A percentile compares a stretch with the other conserved stretches of the same genome.
These are phyloP conservation scores for Podocnemis expansa DNA, from an alignment of 2,113 vertebrate genomes.

Conservation along the genomic window DNA sequence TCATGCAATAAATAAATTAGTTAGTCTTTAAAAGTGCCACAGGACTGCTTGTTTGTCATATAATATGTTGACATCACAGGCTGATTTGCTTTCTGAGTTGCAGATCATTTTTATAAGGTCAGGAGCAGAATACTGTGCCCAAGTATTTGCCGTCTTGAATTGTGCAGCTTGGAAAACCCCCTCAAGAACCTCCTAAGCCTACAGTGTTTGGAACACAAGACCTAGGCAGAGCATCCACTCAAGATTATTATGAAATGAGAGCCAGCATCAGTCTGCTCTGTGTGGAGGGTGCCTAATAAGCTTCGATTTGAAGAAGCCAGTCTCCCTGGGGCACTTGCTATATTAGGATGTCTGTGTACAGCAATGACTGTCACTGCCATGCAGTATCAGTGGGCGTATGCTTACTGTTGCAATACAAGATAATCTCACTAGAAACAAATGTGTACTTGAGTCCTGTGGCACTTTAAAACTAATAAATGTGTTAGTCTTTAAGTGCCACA, in stretches of 20 bases:
- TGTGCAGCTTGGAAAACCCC: neutral
- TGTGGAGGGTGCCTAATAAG: neutral
- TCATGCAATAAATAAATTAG: too few relatives aligned
- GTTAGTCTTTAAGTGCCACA: too few relatives aligned
- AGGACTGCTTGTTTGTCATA: too few relatives aligned
- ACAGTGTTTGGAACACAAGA: neutral
- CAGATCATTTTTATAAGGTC: too few relatives aligned
- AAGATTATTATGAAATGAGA: neutral
- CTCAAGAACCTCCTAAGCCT: neutral
- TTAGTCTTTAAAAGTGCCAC: too few relatives aligned
- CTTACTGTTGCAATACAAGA: too few relatives aligned
- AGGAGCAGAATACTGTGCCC: neutral
- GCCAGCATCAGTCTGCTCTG: neutral
- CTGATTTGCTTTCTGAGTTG: neutral
- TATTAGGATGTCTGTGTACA: neutral
- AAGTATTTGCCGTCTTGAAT: neutral
- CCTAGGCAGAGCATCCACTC: neutral
- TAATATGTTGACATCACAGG: neutral
- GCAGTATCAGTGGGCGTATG: too few relatives aligned
- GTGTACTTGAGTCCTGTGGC: too few relatives aligned
- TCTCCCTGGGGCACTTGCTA: neutral
- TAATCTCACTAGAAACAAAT: too few relatives aligned
- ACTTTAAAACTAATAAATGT: too few relatives aligned
- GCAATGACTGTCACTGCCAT: too few relatives aligned
- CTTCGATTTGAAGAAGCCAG: neutral